Percentiles rank a stretch among this genome's conserved stretches.
These are phyloP conservation scores for Macrochelys suwanniensis DNA, from an alignment of 2,797 vertebrate species.

Conservation along the genomic window DNA sequence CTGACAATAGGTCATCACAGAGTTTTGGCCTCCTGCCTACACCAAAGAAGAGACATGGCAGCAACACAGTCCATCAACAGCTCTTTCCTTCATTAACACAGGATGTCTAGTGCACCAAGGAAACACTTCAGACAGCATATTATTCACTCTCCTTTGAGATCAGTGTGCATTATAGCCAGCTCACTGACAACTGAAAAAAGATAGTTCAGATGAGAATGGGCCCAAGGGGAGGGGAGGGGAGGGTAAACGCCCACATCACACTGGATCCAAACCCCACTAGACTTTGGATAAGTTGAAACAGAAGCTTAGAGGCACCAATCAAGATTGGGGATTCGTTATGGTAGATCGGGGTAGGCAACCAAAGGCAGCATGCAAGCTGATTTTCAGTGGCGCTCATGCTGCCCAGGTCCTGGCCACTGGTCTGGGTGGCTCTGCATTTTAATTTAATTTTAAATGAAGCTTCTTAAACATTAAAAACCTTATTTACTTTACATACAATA, in stretches of 20 bases:
- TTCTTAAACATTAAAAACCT: no score
- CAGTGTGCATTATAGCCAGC: slow-evolving; percentile 12
- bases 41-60: not conserved
- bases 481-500: no score
- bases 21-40: not conserved
- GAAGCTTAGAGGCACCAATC: slow-evolving; percentile 29
- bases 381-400: no score
- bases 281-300: slow-evolving; percentile 50
- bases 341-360: no score
- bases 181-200: slow-evolving; percentile 65
- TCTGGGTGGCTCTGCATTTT: no score
- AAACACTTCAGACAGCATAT: not conserved
- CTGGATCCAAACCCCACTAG: slow-evolving; percentile 31
- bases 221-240: no score
- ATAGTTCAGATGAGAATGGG: no score
- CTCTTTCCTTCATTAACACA: not conserved
- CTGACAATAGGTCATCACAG: not conserved
- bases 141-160: not conserved
- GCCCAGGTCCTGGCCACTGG: no score
- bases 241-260: not conserved
- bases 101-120: not conserved
- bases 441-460: no score
- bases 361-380: no score
- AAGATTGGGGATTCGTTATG: not conserved
- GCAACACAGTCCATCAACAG: not conserved